Base-by-base conservation (phyloP, 2,113 vertebrate species). In the Prunella himalayana region DNA sequence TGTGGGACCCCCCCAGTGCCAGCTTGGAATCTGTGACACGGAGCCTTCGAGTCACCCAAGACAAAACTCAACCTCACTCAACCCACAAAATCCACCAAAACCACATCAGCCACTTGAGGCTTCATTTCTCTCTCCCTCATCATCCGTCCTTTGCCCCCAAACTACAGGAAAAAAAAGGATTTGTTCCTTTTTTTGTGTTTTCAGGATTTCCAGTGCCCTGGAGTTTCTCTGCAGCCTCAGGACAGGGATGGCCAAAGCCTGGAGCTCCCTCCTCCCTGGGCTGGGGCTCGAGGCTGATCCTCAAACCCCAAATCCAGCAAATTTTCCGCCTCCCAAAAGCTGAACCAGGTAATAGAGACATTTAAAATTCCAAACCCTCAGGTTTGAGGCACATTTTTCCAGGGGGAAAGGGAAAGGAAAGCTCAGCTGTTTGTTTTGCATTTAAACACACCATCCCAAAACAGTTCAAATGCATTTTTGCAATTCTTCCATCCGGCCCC, bases 401-500 rank as follows among this genome's bases (percentile, higher is more conserved):
- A 7, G 27, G 27, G 57, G 76, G 78, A 80, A 86, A 79, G 49
- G 53, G 49, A 61, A 70, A 70, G 54, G 86, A 35, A 79, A 25
- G 27, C 45, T 89, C 57, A 54, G 66, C 75, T 81, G 79, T 88
- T 92, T 83, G 76, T 12, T 85, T 81, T 82, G 86, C 39, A 1
- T 88, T 92, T 84, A 93, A 83, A 83, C 19, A 8, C 77, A 18
- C 54, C 35, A 82, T n/a, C 37, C 66, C 85, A 27, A 72, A 95
- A 89, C 81, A 57, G 79, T 47, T 92, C 94, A 83, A 78, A 83
- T 71, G 85, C 88, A 77, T 96, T 96, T 97, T 94, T 95, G 95
- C 82, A n/a, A 95, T 95, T 95, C 95, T 60, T 95, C 61, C 70
- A 79, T 63, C 82, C 31, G 14, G 53, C 79, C 63, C 83, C 92